These are phyloP conservation scores for Heliconius charithonia DNA, from an alignment of 2,888 invertebrate species.

Conservation along the genomic window DNA sequence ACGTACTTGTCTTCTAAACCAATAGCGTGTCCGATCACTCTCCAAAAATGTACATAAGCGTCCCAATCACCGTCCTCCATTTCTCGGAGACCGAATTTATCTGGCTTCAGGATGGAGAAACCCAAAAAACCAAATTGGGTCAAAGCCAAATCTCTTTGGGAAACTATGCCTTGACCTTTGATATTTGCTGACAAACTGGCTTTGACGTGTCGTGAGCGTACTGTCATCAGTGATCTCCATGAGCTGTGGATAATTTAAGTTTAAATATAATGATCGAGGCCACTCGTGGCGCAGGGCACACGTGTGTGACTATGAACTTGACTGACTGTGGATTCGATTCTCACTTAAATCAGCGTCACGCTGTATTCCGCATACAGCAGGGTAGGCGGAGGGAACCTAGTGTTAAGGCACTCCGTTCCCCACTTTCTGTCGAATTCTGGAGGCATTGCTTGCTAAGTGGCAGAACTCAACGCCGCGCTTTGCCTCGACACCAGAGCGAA, in stretches of 20 bases:
- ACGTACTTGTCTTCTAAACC: constrained; percentile 90
- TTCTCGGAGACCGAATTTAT: constrained; percentile 86
- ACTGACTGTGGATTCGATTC: too few relatives aligned
- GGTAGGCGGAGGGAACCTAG: too few relatives aligned
- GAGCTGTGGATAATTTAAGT: constrained; percentile 70
- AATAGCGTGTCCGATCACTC: constrained; percentile 90
- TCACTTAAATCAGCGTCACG: too few relatives aligned
- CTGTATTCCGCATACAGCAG: too few relatives aligned
- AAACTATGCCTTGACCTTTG: constrained; percentile 83
- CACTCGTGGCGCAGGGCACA: too few relatives aligned
- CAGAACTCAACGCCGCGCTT: too few relatives aligned
- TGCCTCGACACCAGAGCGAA: too few relatives aligned
- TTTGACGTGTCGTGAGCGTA: constrained; percentile 86
- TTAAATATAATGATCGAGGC: too few relatives aligned
- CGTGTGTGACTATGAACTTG: too few relatives aligned
- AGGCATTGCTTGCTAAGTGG: too few relatives aligned
- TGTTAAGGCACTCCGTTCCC: too few relatives aligned
- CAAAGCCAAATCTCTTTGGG: constrained; percentile 92
- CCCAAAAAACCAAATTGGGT: constrained; percentile 96
- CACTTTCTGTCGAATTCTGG: too few relatives aligned
- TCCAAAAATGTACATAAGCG: constrained; percentile 92
- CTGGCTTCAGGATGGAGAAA: constrained; percentile 85
- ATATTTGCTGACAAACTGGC: constrained; percentile 80
- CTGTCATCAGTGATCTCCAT: constrained; percentile 87
- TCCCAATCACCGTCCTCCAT: constrained; percentile 86